These are phyloP conservation scores for Goniozus legneri DNA, from an alignment of 1,140 invertebrate species.

Conservation along the genomic window DNA sequence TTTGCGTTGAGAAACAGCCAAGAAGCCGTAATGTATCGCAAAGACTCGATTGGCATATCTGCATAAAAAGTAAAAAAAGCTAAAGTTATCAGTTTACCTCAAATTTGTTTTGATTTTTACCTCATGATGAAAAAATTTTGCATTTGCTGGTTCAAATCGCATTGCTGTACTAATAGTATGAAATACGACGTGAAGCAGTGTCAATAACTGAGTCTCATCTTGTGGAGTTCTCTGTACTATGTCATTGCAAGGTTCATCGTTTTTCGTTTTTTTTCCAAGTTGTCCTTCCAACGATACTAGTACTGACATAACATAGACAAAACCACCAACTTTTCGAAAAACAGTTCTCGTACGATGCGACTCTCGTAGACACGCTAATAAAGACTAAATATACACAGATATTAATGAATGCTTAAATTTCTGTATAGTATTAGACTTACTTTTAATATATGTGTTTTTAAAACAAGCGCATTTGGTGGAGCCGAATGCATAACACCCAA, in stretches of 20 bases:
- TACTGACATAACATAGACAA: constrained; percentile 95
- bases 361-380: constrained; percentile 85
- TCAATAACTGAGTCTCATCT: constrained; percentile 59
- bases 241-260: constrained; percentile 45
- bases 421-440: constrained; percentile 41
- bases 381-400: constrained; percentile 54
- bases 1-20: constrained; percentile 79
- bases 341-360: constrained; percentile 94
- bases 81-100: constrained; percentile 5
- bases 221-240: constrained; percentile 35
- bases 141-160: constrained; percentile 98
- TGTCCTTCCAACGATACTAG: constrained; percentile 89
- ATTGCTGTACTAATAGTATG: constrained; percentile 95
- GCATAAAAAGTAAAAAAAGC: constrained; percentile 8
- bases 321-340: constrained; percentile 96
- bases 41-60: constrained; percentile 87
- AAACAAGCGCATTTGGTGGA: constrained; percentile 69
- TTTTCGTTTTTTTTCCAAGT: constrained; percentile 51
- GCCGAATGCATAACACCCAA: constrained; percentile 89
- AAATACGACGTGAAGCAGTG: constrained; percentile 84
- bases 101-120: constrained; percentile 54
- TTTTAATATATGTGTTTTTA: constrained; percentile 90
- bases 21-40: constrained; percentile 88
- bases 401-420: background rate
- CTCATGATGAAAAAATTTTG: constrained; percentile 96